Conservation (phyloP, 2,888 invertebrate genomes). For the Brachypalpus laphriformis region DNA sequence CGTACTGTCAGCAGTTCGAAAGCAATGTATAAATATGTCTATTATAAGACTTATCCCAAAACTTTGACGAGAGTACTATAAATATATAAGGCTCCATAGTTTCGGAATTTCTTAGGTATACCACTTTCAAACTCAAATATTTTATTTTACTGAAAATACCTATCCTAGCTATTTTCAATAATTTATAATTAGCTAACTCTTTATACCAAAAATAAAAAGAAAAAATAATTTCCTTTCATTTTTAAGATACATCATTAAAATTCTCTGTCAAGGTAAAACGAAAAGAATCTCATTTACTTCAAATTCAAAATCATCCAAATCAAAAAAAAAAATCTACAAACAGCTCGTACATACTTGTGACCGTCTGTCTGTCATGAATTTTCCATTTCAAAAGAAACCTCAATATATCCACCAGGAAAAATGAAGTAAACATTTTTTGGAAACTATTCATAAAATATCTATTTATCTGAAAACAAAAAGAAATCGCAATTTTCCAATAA, state of each 20-base stretch:
- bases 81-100: too few species aligned
- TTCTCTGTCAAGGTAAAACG: conserved; percentile 10
- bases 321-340: not conserved
- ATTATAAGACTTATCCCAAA: too few species aligned
- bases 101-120: too few species aligned
- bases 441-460: not conserved
- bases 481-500: not conserved
- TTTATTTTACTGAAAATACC: too few species aligned
- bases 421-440: conserved; percentile 8
- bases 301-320: not conserved
- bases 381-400: conserved; percentile 8
- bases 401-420: not conserved
- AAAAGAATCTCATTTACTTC: not conserved
- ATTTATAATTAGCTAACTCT: not conserved
- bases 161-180: not conserved
- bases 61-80: too few species aligned
- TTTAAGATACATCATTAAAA: not conserved
- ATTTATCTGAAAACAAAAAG: not conserved
- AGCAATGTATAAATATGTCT: too few species aligned
- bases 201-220: not conserved
- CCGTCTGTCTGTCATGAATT: conserved; percentile 8
- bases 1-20: too few species aligned
- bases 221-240: not conserved
- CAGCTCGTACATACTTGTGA: not conserved
- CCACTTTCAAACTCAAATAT: too few species aligned